Conservation (phyloP, 2,113 vertebrate species). For the Atherinomorus stipes region DNA sequence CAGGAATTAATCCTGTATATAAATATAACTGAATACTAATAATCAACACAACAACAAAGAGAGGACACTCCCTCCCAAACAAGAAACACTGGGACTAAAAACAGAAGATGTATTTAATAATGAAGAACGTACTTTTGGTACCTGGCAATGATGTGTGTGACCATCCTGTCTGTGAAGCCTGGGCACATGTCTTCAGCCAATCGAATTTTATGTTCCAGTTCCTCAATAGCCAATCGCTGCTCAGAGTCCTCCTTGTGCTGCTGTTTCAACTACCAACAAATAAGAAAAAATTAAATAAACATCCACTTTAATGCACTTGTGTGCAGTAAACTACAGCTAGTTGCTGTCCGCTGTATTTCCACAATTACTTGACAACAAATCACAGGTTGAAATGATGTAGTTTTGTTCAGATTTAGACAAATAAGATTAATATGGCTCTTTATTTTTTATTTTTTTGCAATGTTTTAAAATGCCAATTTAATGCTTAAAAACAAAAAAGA, state of each 20-base stretch:
- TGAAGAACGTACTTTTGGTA: constrained; percentile 81
- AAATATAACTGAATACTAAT: no score
- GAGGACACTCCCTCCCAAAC: no score
- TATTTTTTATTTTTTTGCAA: no score
- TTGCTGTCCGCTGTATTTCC: no score
- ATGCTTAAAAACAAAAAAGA: no score
- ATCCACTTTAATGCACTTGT: not conserved
- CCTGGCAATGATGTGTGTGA: constrained; percentile 93
- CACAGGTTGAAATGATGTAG: no score
- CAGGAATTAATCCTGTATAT: no score
- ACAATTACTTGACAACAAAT: no score
- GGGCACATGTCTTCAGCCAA: constrained; percentile 91
- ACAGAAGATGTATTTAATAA: not conserved
- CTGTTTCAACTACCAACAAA: constrained; percentile 87
- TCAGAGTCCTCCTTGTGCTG: constrained; percentile 90
- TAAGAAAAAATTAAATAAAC: constrained; percentile 1
- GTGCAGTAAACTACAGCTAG: not conserved
- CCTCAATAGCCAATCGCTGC: constrained; percentile 90
- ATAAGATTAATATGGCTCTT: no score
- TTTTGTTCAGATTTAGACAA: no score
- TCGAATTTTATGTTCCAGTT: constrained; percentile 93
- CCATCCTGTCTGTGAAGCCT: constrained; percentile 97
- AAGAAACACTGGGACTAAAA: not conserved
- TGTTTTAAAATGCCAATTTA: no score
- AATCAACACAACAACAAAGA: no score